Evolutionary conservation across 2,797 vertebrate genomes (phyloP).

Genomic region (Ciconia nigra): DNA sequence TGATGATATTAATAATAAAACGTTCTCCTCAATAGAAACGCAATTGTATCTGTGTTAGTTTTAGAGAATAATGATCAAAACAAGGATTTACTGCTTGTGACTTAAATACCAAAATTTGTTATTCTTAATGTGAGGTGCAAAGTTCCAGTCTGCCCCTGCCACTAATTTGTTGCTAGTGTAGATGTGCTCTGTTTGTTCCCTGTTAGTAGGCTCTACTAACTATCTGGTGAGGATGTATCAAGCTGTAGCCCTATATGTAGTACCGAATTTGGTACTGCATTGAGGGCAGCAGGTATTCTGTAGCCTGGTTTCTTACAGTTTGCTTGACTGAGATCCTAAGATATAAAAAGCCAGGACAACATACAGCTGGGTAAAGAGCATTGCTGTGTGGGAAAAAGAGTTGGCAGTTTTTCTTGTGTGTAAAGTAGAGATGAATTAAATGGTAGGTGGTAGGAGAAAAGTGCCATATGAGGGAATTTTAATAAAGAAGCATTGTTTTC

Average conservation of each 20-base stretch:
- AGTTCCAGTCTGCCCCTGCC: neutral
- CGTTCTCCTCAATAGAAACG: neutral
- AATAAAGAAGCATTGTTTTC: neutral
- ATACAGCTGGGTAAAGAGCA: neutral
- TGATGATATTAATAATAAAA: neutral
- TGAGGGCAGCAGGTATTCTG: neutral
- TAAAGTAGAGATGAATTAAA: neutral
- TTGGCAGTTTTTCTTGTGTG: neutral
- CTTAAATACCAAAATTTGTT: neutral
- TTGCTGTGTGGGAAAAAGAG: neutral
- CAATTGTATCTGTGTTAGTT: neutral
- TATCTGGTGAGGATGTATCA: too few relatives aligned
- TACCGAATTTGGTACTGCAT: too few relatives aligned
- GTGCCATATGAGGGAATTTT: neutral
- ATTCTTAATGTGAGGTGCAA: neutral
- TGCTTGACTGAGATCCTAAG: neutral
- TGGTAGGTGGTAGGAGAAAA: neutral
- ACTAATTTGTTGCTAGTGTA: accelerated
- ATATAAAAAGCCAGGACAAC: neutral
- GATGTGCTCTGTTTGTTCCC: neutral
- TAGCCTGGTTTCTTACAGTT: neutral
- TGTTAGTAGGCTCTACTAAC: accelerated
- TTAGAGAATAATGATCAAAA: neutral
- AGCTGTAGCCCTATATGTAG: too few relatives aligned
- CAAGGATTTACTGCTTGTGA: neutral